A percentile compares a stretch with the other conserved stretches of the same genome.
Conservation (phyloP, 2,797 vertebrate species). For the Sebastiscus tertius region DNA sequence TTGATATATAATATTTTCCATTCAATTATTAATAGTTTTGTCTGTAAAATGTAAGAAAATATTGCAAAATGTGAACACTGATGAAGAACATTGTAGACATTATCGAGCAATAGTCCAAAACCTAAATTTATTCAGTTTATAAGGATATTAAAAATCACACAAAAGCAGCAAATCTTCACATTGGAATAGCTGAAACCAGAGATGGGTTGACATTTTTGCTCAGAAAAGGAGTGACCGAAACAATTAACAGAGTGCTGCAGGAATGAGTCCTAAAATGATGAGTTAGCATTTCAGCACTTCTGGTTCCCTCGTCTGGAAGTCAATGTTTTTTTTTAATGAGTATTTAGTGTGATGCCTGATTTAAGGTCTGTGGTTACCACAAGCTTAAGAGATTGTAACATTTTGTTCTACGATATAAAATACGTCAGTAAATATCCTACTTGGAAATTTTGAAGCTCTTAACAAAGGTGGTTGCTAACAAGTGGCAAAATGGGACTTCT, state of each 20-base stretch:
- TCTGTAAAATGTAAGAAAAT: not conserved
- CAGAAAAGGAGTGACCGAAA: not conserved
- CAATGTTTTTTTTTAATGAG: no score
- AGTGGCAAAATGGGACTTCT: no score
- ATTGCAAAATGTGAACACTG: not conserved
- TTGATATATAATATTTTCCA: not conserved
- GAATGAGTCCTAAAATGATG: no score
- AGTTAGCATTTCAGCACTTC: no score
- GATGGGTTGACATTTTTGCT: not conserved
- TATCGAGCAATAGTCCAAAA: fast-evolving
- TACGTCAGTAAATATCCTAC: no score
- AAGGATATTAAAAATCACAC: no score
- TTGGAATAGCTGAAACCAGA: not conserved
- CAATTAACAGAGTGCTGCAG: not conserved
- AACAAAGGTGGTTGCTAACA: no score
- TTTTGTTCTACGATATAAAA: no score
- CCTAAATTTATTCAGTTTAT: fast-evolving
- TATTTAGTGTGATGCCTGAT: fast-evolving
- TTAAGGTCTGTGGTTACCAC: no score
- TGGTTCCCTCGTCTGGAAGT: no score
- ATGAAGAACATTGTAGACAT: not conserved
- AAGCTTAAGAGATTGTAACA: no score
- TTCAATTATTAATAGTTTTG: not conserved
- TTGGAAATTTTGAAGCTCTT: no score
- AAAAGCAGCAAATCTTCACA: not conserved